phyloP scores from a whole-genome alignment of 2,797 vertebrate genomes.

The Sternotherus odoratus region DNA sequence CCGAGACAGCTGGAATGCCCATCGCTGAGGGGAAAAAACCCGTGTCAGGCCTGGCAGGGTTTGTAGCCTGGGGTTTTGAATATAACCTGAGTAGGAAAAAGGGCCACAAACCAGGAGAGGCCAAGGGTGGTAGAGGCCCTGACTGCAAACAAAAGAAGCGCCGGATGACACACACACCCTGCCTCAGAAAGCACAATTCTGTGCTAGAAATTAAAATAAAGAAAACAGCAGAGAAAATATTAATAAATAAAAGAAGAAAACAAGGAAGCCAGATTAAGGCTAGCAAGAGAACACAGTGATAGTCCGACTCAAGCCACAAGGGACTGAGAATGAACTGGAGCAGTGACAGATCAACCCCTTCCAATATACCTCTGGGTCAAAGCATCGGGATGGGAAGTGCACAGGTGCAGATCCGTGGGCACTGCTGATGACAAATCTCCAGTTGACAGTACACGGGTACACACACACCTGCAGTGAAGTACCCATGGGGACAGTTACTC shows the following conservation, averaged over 20 bases:
- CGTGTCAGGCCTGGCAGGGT: too few relatives aligned
- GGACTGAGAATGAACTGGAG: not conserved
- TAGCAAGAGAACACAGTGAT: not conserved
- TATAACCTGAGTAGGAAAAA: too few relatives aligned
- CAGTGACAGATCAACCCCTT: not conserved
- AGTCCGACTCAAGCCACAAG: not conserved
- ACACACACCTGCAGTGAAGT: not conserved
- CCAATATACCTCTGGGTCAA: not conserved
- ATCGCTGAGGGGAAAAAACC: too few relatives aligned
- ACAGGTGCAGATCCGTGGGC: not conserved
- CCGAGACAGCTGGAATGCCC: too few relatives aligned
- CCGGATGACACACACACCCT: too few relatives aligned
- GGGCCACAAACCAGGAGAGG: too few relatives aligned
- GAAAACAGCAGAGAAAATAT: not conserved
- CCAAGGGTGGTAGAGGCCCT: too few relatives aligned
- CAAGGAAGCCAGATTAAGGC: not conserved
- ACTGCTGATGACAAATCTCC: not conserved
- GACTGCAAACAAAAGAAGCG: not conserved
- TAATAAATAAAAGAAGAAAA: too few relatives aligned
- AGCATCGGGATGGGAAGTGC: not conserved
- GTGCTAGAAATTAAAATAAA: not conserved
- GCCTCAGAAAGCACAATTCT: not conserved
- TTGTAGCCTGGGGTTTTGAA: too few relatives aligned
- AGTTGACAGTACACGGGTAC: not conserved
- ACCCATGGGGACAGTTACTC: not conserved